These are phyloP conservation scores for Sebastes ruberrimus DNA, from an alignment of 2,797 vertebrate species.

Conservation along the genomic window DNA sequence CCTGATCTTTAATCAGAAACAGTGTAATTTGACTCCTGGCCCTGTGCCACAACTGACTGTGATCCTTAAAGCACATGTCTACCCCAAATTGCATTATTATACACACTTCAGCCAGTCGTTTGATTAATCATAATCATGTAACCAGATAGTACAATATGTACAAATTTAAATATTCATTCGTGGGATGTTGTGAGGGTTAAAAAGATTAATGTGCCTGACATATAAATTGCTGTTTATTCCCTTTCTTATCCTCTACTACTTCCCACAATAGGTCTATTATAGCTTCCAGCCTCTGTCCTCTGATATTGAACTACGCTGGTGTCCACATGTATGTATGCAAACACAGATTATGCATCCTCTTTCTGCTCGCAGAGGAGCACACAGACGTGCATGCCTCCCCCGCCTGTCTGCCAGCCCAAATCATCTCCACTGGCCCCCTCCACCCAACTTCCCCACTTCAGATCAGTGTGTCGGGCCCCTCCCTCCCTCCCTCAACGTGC, in stretches of 20 bases:
- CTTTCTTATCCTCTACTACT: neutral
- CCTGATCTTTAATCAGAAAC: neutral
- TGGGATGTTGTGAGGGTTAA: neutral
- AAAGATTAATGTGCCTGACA: neutral
- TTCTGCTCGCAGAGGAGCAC: conserved; percentile 13
- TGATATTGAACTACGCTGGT: neutral
- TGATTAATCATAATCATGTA: neutral
- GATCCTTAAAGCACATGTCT: neutral
- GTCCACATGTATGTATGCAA: neutral
- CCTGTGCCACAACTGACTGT: neutral
- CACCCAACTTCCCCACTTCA: conserved; percentile 21
- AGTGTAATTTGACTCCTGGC: neutral
- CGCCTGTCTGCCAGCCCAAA: conserved; percentile 40
- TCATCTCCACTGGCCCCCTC: conserved; percentile 36
- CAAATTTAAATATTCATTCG: neutral
- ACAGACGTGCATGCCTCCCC: neutral
- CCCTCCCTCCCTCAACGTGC: conserved; percentile 74
- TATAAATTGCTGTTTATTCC: neutral
- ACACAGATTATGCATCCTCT: conserved; percentile 8
- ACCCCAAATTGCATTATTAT: neutral
- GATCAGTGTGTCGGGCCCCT: neutral
- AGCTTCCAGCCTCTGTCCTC: neutral
- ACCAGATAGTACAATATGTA: neutral
- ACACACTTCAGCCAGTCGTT: neutral
- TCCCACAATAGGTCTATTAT: neutral